Evolutionary conservation across 2,113 vertebrate species (phyloP).

Genomic region (Chiloscyllium plagiosum): DNA sequence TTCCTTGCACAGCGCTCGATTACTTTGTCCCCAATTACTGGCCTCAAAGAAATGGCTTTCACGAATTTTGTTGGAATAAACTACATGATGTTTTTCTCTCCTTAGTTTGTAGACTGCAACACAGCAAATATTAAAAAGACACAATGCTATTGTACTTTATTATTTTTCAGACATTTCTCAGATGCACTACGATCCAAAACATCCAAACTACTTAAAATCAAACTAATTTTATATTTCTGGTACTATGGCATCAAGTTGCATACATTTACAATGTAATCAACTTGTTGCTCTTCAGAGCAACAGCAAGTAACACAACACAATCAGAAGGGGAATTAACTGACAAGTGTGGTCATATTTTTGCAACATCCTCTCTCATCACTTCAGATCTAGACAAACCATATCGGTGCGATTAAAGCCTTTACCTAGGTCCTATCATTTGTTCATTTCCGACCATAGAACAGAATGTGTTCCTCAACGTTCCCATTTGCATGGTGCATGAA

Average conservation of each 20-base stretch:
- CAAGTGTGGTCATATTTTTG: not conserved
- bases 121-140: not conserved
- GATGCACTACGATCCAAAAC: not conserved
- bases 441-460: not conserved
- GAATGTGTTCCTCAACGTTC: not conserved
- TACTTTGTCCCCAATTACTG: not conserved
- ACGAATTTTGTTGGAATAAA: not conserved
- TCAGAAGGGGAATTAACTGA: not conserved
- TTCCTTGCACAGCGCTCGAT: not conserved
- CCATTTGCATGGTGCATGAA: not conserved
- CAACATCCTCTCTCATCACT: not conserved
- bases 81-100: not conserved
- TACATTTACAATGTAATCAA: not conserved
- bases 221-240: not conserved
- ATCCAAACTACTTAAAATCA: not conserved
- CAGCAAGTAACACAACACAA: not conserved
- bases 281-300: not conserved
- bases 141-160: not conserved
- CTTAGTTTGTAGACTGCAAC: not conserved
- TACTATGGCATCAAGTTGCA: not conserved
- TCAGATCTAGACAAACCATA: not conserved
- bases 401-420: not conserved
- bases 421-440: not conserved
- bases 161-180: not conserved
- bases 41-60: not conserved